These are phyloP conservation scores for Pterostichus niger DNA, from an alignment of 2,888 invertebrate species.

Conservation along the genomic window DNA sequence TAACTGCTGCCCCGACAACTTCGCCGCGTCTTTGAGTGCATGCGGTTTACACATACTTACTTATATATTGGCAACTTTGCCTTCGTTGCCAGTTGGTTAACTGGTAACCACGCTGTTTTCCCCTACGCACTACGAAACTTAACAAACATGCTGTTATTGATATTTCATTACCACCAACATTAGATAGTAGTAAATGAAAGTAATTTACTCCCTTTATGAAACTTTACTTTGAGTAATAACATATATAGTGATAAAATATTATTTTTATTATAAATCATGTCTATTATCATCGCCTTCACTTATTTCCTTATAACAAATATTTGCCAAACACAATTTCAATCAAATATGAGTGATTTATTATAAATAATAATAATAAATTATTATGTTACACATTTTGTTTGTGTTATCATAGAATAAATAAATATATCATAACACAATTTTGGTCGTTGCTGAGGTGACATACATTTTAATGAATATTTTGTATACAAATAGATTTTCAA, in stretches of 20 bases:
- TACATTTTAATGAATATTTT: no score
- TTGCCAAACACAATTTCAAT: background rate
- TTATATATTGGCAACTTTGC: slow-evolving; percentile 40
- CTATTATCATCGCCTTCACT: no score
- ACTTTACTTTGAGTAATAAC: no score
- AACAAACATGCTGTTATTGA: slow-evolving; percentile 7
- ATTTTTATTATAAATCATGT: no score
- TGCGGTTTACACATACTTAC: slow-evolving; percentile 51
- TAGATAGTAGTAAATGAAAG: background rate
- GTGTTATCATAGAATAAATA: no score
- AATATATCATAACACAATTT: no score
- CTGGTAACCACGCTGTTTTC: background rate
- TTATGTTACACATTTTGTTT: no score
- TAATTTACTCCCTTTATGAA: background rate
- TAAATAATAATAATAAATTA: no score
- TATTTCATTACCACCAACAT: background rate
- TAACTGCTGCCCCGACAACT: slow-evolving; percentile 38
- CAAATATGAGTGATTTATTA: background rate
- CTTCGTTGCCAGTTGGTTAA: slow-evolving; percentile 8
- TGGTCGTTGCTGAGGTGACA: no score
- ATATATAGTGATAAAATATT: no score
- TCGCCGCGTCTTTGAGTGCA: slow-evolving; percentile 56
- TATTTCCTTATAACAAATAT: no score
- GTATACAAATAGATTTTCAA: no score
- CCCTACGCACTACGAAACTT: background rate